These are phyloP conservation scores for Argyra leucocephala DNA, from an alignment of 2,888 invertebrate species.

Conservation along the genomic window DNA sequence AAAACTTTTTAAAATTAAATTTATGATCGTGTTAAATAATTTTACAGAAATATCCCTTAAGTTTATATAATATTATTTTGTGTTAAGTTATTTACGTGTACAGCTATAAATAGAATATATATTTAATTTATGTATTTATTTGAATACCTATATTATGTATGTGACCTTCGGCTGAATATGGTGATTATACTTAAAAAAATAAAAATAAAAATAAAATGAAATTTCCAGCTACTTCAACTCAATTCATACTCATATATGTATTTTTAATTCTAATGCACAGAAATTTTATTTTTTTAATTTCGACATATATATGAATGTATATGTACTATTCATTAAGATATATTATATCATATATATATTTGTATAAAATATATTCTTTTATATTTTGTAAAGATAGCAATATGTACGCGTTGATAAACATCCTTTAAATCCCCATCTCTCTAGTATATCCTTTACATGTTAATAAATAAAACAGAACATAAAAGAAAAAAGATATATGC, in stretches of 20 bases:
- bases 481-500: not conserved
- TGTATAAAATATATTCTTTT: not conserved
- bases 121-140: no score
- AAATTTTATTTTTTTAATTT: not conserved
- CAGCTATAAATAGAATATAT: no score
- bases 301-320: not conserved
- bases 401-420: not conserved
- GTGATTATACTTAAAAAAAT: not conserved
- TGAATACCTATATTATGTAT: not conserved
- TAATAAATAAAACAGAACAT: slow-evolving; percentile 2
- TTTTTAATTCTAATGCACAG: not conserved
- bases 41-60: no score
- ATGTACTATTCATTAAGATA: not conserved
- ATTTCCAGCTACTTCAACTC: not conserved
- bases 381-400: not conserved
- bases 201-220: not conserved
- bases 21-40: no score
- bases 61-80: no score
- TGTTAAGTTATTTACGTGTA: no score
- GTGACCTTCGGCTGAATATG: slow-evolving; percentile 1
- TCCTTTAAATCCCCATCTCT: not conserved
- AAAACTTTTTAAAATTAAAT: no score
- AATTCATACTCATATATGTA: slow-evolving; percentile 1
- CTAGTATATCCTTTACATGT: slow-evolving; percentile 1
- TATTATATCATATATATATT: not conserved